Conservation (phyloP, 2,113 vertebrate genomes). For the Eulacestoma nigropectus region DNA sequence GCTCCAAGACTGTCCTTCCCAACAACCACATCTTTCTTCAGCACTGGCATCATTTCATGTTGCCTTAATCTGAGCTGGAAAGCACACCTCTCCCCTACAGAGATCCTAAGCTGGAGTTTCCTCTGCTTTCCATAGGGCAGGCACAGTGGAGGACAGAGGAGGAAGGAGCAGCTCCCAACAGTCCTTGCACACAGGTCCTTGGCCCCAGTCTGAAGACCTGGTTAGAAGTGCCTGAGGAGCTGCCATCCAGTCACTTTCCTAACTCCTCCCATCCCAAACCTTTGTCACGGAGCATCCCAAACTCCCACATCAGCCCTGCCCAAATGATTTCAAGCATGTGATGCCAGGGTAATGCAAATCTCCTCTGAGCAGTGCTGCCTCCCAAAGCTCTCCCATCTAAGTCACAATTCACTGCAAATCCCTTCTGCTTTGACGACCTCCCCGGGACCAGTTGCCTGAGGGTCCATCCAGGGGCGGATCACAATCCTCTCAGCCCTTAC, state of each 20-base stretch:
- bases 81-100: neutral
- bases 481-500: neutral
- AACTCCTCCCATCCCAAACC: neutral
- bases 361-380: neutral
- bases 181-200: neutral
- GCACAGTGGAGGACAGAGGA: neutral
- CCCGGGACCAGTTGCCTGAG: neutral
- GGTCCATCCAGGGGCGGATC: neutral
- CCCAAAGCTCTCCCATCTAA: neutral
- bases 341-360: neutral
- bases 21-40: neutral
- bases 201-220: neutral
- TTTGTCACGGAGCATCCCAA: neutral
- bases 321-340: neutral
- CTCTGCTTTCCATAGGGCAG: neutral
- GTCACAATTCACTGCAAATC: neutral
- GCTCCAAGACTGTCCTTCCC: neutral
- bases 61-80: neutral
- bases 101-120: neutral
- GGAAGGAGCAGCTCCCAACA: neutral
- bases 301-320: neutral
- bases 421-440: neutral
- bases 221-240: neutral
- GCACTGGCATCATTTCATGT: neutral
- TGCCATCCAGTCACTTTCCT: neutral